Percentiles rank a stretch among this genome's conserved stretches.
Evolutionary conservation across 2,888 invertebrate genomes (phyloP).

Genomic region (Cephus pulcher): DNA sequence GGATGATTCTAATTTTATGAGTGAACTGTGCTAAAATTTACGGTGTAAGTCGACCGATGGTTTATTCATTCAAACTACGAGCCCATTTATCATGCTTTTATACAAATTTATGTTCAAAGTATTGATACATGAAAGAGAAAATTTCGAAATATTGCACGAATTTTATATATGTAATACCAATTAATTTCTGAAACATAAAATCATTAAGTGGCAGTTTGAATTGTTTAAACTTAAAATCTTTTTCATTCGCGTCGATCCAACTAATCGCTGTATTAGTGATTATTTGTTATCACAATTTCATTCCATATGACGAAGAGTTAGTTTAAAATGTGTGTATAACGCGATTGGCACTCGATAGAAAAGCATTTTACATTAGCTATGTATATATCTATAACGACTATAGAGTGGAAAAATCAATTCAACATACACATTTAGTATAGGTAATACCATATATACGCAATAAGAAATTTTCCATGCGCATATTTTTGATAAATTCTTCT

Average conservation of each 20-base stretch:
- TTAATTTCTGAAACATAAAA: background rate
- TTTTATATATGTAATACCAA: background rate
- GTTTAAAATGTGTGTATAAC: no score
- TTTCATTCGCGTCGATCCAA: background rate
- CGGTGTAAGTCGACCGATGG: background rate
- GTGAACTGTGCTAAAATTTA: background rate
- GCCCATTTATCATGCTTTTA: background rate
- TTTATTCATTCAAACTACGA: background rate
- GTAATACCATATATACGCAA: no score
- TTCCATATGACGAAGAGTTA: no score
- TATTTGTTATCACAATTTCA: no score
- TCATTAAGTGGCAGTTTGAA: background rate
- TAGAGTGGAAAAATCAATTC: no score
- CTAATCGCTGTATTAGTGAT: background rate
- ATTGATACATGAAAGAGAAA: background rate
- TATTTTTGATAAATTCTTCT: background rate
- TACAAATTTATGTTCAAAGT: background rate
- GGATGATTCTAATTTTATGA: background rate
- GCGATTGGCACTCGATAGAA: no score
- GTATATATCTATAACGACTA: no score
- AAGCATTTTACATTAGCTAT: no score
- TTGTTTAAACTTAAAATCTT: no score
- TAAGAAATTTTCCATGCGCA: no score
- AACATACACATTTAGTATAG: no score
- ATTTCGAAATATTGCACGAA: background rate